A percentile compares a stretch with the other conserved stretches of the same genome.
Conservation (phyloP, 2,888 invertebrate genomes). For the Protophormia terraenovae region DNA sequence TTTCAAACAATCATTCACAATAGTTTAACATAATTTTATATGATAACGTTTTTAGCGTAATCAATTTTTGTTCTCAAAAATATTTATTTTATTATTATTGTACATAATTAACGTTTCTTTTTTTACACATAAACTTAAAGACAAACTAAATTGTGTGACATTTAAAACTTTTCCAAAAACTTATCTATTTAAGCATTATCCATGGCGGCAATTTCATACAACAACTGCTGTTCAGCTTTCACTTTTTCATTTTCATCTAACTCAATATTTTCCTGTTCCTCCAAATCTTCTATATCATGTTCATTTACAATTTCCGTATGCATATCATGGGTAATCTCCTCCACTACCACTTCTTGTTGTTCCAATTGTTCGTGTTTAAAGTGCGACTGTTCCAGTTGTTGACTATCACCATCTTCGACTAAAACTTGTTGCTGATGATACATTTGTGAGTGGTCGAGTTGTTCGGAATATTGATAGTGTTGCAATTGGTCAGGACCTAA, state of each 20-base stretch:
- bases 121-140: not conserved
- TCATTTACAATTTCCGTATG: constrained; percentile 56
- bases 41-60: too few species aligned
- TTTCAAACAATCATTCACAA: too few species aligned
- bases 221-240: constrained; percentile 62
- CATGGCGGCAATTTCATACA: constrained; percentile 65
- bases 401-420: not conserved
- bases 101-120: not conserved
- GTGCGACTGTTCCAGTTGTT: not conserved
- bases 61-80: not conserved
- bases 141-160: not conserved
- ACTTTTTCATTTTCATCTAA: constrained; percentile 64
- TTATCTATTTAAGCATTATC: constrained; percentile 51
- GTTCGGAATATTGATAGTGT: constrained; percentile 48
- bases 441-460: constrained; percentile 23
- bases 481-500: constrained; percentile 12
- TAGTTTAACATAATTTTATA: too few species aligned
- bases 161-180: constrained; percentile 14
- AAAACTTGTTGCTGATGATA: constrained; percentile 40
- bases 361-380: constrained; percentile 61
- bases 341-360: constrained; percentile 62
- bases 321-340: constrained; percentile 64
- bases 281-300: constrained; percentile 47
- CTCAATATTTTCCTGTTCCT: constrained; percentile 60
- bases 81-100: not conserved